Conservation (phyloP, 2,797 vertebrate species). For the Arnoldichthys spilopterus region DNA sequence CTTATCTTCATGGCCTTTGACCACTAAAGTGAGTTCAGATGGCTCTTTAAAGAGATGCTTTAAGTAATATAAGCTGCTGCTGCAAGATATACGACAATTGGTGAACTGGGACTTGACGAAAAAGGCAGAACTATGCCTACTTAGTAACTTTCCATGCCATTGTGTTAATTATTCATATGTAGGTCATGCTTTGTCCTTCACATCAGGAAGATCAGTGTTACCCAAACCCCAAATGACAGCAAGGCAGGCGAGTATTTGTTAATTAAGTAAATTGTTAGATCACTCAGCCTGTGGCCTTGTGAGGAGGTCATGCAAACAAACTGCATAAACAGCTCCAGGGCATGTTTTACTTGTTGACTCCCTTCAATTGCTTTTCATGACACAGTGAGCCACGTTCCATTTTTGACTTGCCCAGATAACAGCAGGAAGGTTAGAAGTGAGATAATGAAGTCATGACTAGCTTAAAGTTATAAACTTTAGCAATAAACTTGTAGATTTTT, state of each 20-base stretch:
- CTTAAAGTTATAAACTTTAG: background rate
- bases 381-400: background rate
- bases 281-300: background rate
- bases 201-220: background rate
- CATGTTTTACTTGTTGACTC: constrained; percentile 6
- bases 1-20: constrained; percentile 23
- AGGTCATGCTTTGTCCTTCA: constrained; percentile 18
- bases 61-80: constrained; percentile 22
- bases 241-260: background rate
- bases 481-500: background rate
- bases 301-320: background rate
- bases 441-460: background rate
- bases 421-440: background rate
- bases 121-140: background rate
- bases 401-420: background rate
- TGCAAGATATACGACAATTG: constrained; percentile 29
- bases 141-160: constrained; percentile 5
- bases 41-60: constrained; percentile 7
- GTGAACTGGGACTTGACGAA: background rate
- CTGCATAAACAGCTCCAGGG: background rate
- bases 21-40: constrained; percentile 38
- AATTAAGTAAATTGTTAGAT: constrained; percentile 11
- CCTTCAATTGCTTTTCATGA: background rate
- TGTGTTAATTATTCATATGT: constrained; percentile 16
- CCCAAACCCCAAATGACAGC: background rate